Evolutionary conservation across 1,140 invertebrate genomes (phyloP).

Genomic region (Grapholita molesta): DNA sequence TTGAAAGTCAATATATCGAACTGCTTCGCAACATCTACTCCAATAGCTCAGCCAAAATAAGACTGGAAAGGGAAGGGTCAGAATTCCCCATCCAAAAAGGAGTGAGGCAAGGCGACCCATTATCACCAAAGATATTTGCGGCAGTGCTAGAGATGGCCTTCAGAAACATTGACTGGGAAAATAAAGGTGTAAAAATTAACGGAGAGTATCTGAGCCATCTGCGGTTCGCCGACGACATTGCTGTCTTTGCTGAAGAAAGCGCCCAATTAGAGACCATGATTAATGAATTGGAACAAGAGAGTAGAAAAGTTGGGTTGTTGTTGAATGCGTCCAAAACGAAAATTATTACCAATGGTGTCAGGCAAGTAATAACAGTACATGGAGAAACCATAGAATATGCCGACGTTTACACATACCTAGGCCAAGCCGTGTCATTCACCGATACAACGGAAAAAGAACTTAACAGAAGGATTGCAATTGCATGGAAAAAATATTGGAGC

Average conservation of each 20-base stretch:
- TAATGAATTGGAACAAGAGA: slow-evolving; percentile 7
- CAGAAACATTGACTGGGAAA: slow-evolving; percentile 20
- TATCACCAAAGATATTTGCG: slow-evolving; percentile 8
- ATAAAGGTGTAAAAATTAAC: slow-evolving; percentile 20
- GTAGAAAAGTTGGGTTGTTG: slow-evolving; percentile 10
- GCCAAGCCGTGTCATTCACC: slow-evolving; percentile 8
- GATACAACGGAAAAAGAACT: not conserved
- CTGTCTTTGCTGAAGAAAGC: slow-evolving; percentile 18
- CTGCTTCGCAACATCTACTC: not conserved
- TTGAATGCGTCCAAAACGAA: slow-evolving; percentile 24
- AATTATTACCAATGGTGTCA: slow-evolving; percentile 16
- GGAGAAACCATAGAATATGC: slow-evolving; percentile 21
- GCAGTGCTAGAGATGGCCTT: slow-evolving; percentile 16
- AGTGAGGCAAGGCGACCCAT: slow-evolving; percentile 4
- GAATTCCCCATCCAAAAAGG: not conserved
- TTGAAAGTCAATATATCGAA: not conserved
- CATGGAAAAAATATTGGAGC: slow-evolving; percentile 10
- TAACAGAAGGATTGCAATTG: not conserved
- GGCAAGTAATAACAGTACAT: slow-evolving; percentile 11
- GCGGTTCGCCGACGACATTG: slow-evolving; percentile 29
- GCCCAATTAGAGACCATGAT: slow-evolving; percentile 21
- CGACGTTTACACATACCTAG: slow-evolving; percentile 21
- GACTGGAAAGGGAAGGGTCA: not conserved
- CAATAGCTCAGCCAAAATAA: not conserved
- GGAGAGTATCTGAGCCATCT: slow-evolving; percentile 22